Evolutionary conservation across 1,140 invertebrate genomes (phyloP).

Genomic region (Medauroidea extradentata): DNA sequence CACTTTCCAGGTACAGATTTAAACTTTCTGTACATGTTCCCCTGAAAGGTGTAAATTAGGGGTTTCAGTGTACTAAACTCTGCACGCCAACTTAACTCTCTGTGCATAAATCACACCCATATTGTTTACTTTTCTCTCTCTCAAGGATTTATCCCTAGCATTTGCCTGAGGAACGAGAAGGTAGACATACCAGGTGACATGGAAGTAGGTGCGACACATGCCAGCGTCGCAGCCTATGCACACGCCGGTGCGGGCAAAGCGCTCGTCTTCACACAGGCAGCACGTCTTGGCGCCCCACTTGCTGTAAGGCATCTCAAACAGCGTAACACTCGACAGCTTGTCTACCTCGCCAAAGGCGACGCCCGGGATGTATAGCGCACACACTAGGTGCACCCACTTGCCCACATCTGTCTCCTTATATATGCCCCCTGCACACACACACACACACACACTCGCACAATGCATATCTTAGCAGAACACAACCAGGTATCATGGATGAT

Average conservation of each 20-base stretch:
- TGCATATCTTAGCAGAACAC: too few relatives aligned
- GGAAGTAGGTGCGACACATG: constrained; percentile 95
- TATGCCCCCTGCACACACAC: constrained; percentile 67
- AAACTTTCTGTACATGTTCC: too few relatives aligned
- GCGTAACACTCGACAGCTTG: constrained; percentile 74
- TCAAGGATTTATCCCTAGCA: too few relatives aligned
- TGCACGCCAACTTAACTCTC: too few relatives aligned
- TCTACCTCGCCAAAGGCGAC: constrained; percentile 95
- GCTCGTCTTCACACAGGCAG: constrained; percentile 78
- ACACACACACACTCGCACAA: too few relatives aligned
- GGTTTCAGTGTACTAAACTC: too few relatives aligned
- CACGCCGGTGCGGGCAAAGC: constrained; percentile 86
- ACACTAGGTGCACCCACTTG: constrained; percentile 97
- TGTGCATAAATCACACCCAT: too few relatives aligned
- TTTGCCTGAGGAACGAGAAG: neutral
- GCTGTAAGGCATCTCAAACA: constrained; percentile 94
- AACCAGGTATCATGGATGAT: too few relatives aligned
- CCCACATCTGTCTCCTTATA: constrained; percentile 96
- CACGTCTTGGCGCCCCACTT: constrained; percentile 91
- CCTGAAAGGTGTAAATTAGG: too few relatives aligned
- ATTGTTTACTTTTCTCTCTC: too few relatives aligned
- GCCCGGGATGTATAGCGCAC: constrained; percentile 94
- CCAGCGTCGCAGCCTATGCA: constrained; percentile 96
- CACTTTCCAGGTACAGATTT: too few relatives aligned
- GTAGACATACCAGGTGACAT: constrained; percentile 83